Evolutionary conservation across 2,888 invertebrate genomes (phyloP), one percentile per base, ranked within the genome.

Genomic region (Anthophora plumipes): DNA sequence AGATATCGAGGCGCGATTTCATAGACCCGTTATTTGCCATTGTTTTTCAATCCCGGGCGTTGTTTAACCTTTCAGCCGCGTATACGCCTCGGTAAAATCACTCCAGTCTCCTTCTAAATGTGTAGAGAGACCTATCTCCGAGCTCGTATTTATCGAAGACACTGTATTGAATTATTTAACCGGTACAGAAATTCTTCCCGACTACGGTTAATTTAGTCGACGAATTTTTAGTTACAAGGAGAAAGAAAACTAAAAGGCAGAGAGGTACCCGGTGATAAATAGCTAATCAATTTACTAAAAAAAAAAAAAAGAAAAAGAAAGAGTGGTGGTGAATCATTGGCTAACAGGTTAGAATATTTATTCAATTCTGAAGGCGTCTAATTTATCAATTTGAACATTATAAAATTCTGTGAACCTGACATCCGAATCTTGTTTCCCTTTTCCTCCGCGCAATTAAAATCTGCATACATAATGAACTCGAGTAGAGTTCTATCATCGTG

Each of bases 1-100:
- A 79, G 78, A 78, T 78, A 70, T 46, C 7, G 70, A 59, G 63
- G 52, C 37, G 69, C 63, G 79, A 69, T 69, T 78, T 78, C 69
- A 61, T 57, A 43, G 50, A n/a, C 70, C n/a, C 70, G 70, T 79
- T 79, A 59, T 64, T 60, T 39, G 6, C 78, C 71, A 79, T 79
- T 79, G 80, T 80, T 79, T 79, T 70, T 60, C 64, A n/a, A 12
- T n/a, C n/a, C 20, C 57, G 70, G 70, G 63, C 64, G 80, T 78
- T 70, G 80, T 70, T 70, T 64, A 70, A 79, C 78, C 80, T 79
- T 79, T 80, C 59, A 5, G 48, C 14, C 11, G 66, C 57, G 37
- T 39, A 52, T 50, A 61, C 67, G 77, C 60, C 66, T 46, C 37
- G 43, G 6, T 52, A 52, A 22, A 22, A 41, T 52, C 48, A 14